Conservation (phyloP, 2,113 vertebrate genomes). For the Sturnira hondurensis region DNA sequence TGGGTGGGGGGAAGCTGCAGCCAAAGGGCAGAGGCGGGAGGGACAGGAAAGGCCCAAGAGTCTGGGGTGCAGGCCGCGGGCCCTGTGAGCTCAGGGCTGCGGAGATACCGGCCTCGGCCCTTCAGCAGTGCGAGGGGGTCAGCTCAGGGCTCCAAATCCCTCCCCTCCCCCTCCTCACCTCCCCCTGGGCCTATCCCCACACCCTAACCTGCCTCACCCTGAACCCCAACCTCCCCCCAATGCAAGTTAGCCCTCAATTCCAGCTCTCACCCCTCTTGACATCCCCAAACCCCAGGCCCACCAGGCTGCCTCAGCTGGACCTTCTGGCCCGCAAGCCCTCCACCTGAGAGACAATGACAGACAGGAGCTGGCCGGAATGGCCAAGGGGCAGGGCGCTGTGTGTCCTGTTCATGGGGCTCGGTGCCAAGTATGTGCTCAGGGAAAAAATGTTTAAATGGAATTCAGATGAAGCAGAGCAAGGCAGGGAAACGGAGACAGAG, state of each 20-base stretch:
- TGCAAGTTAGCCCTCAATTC: background rate
- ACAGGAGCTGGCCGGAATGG: rapidly evolving
- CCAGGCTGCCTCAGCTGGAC: background rate
- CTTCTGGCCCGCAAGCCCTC: background rate
- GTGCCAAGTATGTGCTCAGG: background rate
- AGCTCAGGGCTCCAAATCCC: background rate
- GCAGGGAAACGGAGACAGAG: background rate
- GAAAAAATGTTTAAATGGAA: background rate
- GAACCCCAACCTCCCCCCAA: background rate
- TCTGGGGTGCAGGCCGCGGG: too few relatives aligned
- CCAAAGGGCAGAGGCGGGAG: background rate
- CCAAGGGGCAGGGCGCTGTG: background rate
- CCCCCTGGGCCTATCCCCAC: slow-evolving; percentile 56
- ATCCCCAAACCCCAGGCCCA: background rate
- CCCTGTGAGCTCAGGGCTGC: background rate
- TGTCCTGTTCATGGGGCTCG: background rate
- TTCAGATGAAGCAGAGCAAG: background rate
- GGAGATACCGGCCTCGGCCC: rapidly evolving
- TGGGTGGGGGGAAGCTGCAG: background rate
- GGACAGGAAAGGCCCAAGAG: background rate
- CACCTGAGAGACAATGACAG: background rate
- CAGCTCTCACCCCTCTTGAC: background rate
- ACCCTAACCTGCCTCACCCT: slow-evolving; percentile 46
- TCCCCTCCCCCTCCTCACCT: background rate
- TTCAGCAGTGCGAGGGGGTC: background rate